A percentile compares a stretch with the other conserved stretches of the same genome.
Evolutionary conservation across 2,113 vertebrate genomes (phyloP).

Genomic region (Paradisaea rubra): DNA sequence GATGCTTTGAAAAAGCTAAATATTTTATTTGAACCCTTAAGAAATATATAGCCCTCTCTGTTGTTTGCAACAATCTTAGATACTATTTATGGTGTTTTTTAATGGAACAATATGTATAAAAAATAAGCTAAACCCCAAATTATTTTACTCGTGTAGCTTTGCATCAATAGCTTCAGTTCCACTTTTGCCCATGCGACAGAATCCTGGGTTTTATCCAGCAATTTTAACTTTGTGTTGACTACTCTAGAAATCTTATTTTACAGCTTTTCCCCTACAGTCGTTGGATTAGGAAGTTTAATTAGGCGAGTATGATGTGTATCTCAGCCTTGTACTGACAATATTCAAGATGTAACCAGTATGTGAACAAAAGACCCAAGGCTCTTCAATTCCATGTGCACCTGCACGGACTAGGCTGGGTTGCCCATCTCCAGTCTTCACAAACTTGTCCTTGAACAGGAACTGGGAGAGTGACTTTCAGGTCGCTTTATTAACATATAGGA

Average conservation of each 20-base stretch:
- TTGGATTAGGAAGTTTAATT: background rate
- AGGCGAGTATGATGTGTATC: background rate
- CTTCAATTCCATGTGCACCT: too few species aligned
- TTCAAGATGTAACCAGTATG: background rate
- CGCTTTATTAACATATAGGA: background rate
- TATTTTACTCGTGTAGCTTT: background rate
- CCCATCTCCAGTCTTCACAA: background rate
- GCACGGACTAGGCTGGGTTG: background rate
- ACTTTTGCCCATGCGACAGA: background rate
- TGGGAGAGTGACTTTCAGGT: background rate
- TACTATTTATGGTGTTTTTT: background rate
- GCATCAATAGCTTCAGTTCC: background rate
- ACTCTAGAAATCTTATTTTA: background rate
- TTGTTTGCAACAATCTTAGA: background rate
- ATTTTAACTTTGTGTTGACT: background rate
- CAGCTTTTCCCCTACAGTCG: background rate
- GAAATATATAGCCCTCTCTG: background rate
- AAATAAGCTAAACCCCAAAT: background rate
- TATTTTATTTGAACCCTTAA: background rate
- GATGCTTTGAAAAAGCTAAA: background rate
- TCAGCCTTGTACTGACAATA: background rate
- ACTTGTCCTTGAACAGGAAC: background rate
- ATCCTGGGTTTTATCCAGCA: background rate
- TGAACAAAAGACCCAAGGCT: background rate
- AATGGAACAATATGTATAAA: background rate